Conservation (phyloP, 2,797 vertebrate species). For the Paramormyrops hopkinsi region DNA sequence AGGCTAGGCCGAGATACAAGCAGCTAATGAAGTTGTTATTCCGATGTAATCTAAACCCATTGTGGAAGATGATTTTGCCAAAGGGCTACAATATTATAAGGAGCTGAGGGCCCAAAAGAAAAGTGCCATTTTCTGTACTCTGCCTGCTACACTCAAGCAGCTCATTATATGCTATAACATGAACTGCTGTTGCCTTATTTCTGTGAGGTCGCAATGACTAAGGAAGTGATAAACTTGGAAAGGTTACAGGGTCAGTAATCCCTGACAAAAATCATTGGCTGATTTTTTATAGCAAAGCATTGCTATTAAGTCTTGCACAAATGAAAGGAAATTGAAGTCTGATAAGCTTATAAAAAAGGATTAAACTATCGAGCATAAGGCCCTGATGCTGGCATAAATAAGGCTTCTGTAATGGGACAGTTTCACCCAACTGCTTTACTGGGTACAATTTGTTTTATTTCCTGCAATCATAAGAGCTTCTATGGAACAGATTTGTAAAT, state of each 20-base stretch:
- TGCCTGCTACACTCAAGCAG: background rate
- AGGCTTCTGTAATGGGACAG: background rate
- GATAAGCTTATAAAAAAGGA: conserved; percentile 2
- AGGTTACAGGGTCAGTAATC: background rate
- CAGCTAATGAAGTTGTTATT: background rate
- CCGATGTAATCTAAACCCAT: background rate
- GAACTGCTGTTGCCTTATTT: background rate
- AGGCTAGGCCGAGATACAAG: background rate
- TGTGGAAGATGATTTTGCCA: background rate
- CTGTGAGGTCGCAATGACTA: background rate
- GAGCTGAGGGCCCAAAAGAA: background rate
- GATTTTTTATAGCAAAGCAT: background rate
- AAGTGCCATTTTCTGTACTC: background rate
- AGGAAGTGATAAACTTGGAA: background rate
- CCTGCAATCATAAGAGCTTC: background rate
- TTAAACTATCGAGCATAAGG: background rate
- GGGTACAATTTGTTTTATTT: background rate
- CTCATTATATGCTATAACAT: background rate
- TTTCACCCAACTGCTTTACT: background rate
- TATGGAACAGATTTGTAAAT: conserved; percentile 6
- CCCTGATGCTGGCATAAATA: background rate
- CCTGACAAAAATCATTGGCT: background rate
- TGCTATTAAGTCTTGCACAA: background rate
- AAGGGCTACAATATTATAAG: background rate
- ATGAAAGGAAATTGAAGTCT: conserved; percentile 7